A percentile compares a stretch with the other conserved stretches of the same genome.
phyloP scores from a whole-genome alignment of 2,888 invertebrate genomes.

The Drosophila pullipes region DNA sequence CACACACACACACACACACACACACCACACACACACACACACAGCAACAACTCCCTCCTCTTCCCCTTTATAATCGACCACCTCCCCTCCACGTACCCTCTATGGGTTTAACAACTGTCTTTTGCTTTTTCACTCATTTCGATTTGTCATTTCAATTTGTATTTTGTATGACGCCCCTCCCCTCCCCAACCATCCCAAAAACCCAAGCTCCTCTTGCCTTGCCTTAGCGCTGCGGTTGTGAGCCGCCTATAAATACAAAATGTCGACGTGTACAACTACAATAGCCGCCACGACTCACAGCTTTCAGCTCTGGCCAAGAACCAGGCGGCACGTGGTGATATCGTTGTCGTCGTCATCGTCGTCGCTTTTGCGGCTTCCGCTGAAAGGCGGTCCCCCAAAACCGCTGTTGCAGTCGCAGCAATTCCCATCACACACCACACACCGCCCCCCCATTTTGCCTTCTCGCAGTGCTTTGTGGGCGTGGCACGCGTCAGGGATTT shows the following conservation, averaged over 20 bases:
- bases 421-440: neutral
- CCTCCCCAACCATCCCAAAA: neutral
- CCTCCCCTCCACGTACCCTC: neutral
- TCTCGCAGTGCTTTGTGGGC: constrained; percentile 1
- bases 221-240: constrained; percentile 42
- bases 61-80: neutral
- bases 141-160: constrained; percentile 71
- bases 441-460: neutral
- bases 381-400: neutral
- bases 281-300: constrained; percentile 6
- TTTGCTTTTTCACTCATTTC: constrained; percentile 48
- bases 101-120: constrained; percentile 6
- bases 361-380: constrained; percentile 50
- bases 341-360: neutral
- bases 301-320: constrained; percentile 19
- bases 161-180: constrained; percentile 38
- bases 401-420: constrained; percentile 5
- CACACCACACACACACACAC: neutral
- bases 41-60: neutral
- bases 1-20: neutral
- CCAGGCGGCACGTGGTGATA: constrained; percentile 7
- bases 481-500: constrained; percentile 13
- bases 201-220: neutral
- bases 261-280: neutral
- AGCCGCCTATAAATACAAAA: constrained; percentile 49